Percentiles rank a stretch among this genome's conserved stretches.
Conservation (phyloP, 2,797 vertebrate species). For the Petrocephalus schoutedeni region DNA sequence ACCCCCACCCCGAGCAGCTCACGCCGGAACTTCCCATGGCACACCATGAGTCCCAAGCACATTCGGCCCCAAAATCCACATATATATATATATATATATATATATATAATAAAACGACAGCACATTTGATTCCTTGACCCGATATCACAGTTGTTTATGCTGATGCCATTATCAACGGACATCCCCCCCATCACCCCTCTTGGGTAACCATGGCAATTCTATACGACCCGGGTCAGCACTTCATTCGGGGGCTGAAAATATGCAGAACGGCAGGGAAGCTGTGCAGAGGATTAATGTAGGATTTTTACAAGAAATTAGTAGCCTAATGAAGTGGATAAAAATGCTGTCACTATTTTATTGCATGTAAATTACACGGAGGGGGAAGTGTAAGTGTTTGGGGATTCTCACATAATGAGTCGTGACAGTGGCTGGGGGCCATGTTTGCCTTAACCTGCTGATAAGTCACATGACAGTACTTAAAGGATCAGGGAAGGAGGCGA, state of each 20-base stretch:
- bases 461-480: slow-evolving; percentile 66
- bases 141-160: slow-evolving; percentile 56
- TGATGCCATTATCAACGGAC: slow-evolving; percentile 63
- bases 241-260: slow-evolving; percentile 60
- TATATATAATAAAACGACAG: neutral
- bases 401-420: slow-evolving; percentile 81
- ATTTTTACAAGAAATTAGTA: slow-evolving; percentile 89
- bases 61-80: neutral
- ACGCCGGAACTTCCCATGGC: neutral
- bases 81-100: too few species aligned
- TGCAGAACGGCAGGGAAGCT: slow-evolving; percentile 72
- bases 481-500: neutral
- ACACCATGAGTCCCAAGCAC: neutral
- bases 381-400: slow-evolving; percentile 74
- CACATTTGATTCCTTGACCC: neutral
- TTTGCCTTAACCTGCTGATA: slow-evolving; percentile 79
- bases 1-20: neutral
- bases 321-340: slow-evolving; percentile 91
- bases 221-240: slow-evolving; percentile 54
- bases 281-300: slow-evolving; percentile 81
- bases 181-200: slow-evolving; percentile 54
- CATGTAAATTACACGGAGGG: slow-evolving; percentile 83
- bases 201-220: slow-evolving; percentile 73
- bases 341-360: slow-evolving; percentile 85
- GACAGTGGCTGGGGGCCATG: slow-evolving; percentile 80